Conservation (phyloP, 2,113 vertebrate genomes). For the Rhodinocichla rosea region DNA sequence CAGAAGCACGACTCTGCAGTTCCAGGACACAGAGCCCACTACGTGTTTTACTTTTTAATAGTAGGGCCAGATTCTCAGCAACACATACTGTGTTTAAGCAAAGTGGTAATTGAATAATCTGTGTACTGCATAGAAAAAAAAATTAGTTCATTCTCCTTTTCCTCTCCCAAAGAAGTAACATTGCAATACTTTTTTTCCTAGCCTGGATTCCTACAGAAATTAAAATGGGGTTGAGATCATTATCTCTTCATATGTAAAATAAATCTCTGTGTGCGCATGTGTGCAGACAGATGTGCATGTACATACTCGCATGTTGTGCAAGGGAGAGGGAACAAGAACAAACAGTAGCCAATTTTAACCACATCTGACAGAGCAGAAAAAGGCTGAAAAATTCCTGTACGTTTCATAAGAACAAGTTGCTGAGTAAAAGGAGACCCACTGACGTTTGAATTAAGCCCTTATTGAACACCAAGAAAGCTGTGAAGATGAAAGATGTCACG, state of each 20-base stretch:
- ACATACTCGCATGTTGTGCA: background rate
- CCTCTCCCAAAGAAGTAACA: background rate
- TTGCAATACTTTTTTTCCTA: background rate
- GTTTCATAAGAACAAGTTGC: background rate
- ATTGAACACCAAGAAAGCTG: background rate
- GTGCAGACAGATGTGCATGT: background rate
- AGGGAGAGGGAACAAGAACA: background rate
- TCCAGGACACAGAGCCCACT: background rate
- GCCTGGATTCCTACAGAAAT: constrained; percentile 5
- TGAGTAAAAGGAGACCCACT: background rate
- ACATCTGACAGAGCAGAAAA: constrained; percentile 25
- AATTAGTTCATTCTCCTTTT: background rate
- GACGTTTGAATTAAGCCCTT: background rate
- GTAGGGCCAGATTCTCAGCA: background rate
- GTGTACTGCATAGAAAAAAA: background rate
- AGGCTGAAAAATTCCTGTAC: constrained; percentile 8
- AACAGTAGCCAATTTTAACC: constrained; percentile 29
- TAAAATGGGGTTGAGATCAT: background rate
- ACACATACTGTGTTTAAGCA: background rate
- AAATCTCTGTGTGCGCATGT: background rate
- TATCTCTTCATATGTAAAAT: background rate
- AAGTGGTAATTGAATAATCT: background rate
- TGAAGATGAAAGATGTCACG: background rate
- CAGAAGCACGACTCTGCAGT: background rate
- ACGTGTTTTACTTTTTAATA: background rate